These are phyloP conservation scores for Halcyon chelicuti DNA, from an alignment of 2,797 vertebrate species.

Conservation along the genomic window DNA sequence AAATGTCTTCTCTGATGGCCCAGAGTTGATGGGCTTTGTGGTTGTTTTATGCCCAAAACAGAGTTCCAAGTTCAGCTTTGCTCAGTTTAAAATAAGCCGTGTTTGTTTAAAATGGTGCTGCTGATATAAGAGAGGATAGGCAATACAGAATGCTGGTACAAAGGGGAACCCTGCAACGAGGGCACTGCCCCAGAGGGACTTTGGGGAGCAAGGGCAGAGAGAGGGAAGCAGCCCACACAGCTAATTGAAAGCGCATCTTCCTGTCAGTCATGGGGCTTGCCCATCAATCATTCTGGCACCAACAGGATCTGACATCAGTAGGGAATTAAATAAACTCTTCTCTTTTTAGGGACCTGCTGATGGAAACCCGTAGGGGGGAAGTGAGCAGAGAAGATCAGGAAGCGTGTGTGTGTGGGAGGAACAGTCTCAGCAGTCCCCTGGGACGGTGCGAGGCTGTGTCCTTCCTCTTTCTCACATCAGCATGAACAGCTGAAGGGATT, in stretches of 20 bases:
- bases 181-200: neutral
- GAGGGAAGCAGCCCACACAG: conserved; percentile 26
- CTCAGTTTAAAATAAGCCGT: neutral
- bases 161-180: neutral
- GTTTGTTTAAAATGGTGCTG: neutral
- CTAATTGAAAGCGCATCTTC: conserved; percentile 71
- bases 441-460: conserved; percentile 21
- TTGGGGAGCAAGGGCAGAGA: neutral
- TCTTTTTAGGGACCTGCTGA: conserved; percentile 70
- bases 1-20: neutral
- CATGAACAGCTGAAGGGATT: neutral
- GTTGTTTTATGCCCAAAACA: neutral
- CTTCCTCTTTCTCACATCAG: conserved; percentile 52
- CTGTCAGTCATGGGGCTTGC: conserved; percentile 42
- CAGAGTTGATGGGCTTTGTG: neutral
- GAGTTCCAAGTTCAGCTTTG: neutral
- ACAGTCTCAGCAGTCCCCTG: neutral
- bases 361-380: conserved; percentile 57
- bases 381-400: conserved; percentile 58
- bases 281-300: conserved; percentile 76
- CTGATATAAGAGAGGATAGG: neutral
- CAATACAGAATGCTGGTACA: neutral
- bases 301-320: conserved; percentile 75
- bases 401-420: conserved; percentile 29
- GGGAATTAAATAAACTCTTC: conserved; percentile 77